Evolutionary conservation across 2,888 invertebrate species (phyloP), one percentile per base, ranked within the genome.

Genomic region (Lasioglossum oenotherae): DNA sequence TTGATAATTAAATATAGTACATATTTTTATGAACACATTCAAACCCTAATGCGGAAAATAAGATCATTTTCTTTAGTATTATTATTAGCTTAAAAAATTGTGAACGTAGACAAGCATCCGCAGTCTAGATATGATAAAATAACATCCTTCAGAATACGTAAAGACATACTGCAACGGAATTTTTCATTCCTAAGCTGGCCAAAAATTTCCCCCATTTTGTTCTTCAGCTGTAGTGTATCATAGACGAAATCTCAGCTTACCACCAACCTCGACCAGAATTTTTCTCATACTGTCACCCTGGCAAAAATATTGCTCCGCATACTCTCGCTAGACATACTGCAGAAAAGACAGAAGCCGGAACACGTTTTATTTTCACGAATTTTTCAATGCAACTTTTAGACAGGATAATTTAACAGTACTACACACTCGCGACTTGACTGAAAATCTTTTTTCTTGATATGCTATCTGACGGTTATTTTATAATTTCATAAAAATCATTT

Each of bases 241-340:
- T 12, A n/a, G 57, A 57, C 57, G 57, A 57, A 57, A 57, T 57
- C 57, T 57, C n/a, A 57, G 57, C n/a, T 57, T n/a, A 57, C 57
- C n/a, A 57, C 12, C 12, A 57, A 4, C n/a, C 10, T 57, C 57
- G 10, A 12, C n/a, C 57, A n/a, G n/a, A n/a, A 57, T 57, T 57
- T 57, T 57, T n/a, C 57, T 57, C n/a, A n/a, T 57, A n/a, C 57
- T n/a, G 57, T 57, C 53, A 53, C n/a, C n/a, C 57, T n/a, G 57
- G n/a, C 57, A 12, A 57, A 57, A 57, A n/a, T 57, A 57, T 57
- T 57, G n/a, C 57, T 4, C 10, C 12, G 57, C 57, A n/a, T n/a
- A 57, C n/a, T 57, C 3, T 12, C n/a, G 57, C 57, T n/a, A 57
- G 12, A 57, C 57, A 57, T 23, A 57, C 57, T n/a, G 57, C n/a